Conservation (phyloP, 1,140 invertebrate species). For the Meloidogyne hapla region DNA sequence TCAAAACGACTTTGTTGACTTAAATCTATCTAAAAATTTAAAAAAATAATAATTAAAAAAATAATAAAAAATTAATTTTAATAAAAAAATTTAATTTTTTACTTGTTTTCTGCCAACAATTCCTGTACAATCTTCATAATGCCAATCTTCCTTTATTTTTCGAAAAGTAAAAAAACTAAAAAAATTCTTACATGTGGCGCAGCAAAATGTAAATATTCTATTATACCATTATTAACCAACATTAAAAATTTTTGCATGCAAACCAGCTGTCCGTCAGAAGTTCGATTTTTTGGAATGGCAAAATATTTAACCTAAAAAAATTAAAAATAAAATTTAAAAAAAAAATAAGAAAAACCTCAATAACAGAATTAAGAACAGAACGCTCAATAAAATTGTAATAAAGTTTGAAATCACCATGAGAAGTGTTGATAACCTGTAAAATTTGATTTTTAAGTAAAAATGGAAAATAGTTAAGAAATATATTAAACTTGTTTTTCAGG, state of each 20-base stretch:
- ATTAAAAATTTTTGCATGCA: slow-evolving; percentile 26
- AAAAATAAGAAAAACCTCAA: slow-evolving; percentile 14
- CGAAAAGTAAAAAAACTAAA: no score
- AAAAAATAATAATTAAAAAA: not conserved
- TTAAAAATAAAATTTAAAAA: not conserved
- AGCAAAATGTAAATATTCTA: slow-evolving; percentile 37
- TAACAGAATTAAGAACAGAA: slow-evolving; percentile 15
- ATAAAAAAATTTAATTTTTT: no score
- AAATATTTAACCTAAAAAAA: slow-evolving; percentile 30
- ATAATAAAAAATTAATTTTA: slow-evolving; percentile 4
- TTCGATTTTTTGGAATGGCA: slow-evolving; percentile 2
- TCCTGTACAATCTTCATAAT: slow-evolving; percentile 10
- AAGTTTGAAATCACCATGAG: not conserved
- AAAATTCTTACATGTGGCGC: slow-evolving; percentile 39
- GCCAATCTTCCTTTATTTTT: no score
- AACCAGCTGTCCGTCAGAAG: slow-evolving; percentile 24
- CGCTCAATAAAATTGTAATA: slow-evolving; percentile 24
- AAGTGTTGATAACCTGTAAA: no score
- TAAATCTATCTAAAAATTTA: slow-evolving; percentile 33
- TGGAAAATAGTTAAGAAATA: not conserved
- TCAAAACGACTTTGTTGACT: slow-evolving; percentile 33
- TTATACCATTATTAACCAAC: slow-evolving; percentile 37
- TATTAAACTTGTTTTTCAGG: not conserved
- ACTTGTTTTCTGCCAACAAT: slow-evolving; percentile 20
- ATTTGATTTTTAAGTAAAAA: no score